A percentile compares a stretch with the other conserved stretches of the same genome.
These are phyloP conservation scores for Abscondita cerata DNA, from an alignment of 2,888 invertebrate genomes.

Conservation along the genomic window DNA sequence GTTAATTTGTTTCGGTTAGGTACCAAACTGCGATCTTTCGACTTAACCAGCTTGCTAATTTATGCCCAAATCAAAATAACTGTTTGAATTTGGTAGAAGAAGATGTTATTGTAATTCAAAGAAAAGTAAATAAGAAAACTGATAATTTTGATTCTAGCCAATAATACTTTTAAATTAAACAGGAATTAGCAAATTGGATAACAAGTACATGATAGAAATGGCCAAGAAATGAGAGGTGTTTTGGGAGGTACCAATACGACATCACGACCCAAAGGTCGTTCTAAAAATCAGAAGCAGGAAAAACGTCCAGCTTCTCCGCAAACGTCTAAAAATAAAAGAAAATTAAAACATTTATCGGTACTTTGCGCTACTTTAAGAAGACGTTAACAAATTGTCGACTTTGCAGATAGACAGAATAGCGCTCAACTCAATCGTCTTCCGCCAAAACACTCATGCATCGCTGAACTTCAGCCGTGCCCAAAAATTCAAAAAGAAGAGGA, in stretches of 20 bases:
- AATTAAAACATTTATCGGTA: conserved; percentile 51
- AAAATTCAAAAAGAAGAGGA: conserved; percentile 24
- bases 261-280: conserved; percentile 57
- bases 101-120: conserved; percentile 71
- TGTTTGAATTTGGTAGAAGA: conserved; percentile 61
- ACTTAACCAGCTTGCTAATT: conserved; percentile 66
- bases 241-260: conserved; percentile 63
- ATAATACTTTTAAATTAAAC: conserved; percentile 29
- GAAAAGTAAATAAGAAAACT: conserved; percentile 67
- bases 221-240: conserved; percentile 78
- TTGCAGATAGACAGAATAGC: conserved; percentile 68
- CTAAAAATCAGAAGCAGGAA: conserved; percentile 55
- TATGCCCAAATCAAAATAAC: conserved; percentile 63
- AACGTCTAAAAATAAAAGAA: conserved; percentile 43
- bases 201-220: conserved; percentile 83
- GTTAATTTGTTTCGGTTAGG: too few species aligned
- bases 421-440: conserved; percentile 70
- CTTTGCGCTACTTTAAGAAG: conserved; percentile 20
- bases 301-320: conserved; percentile 41
- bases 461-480: conserved; percentile 44
- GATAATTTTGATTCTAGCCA: neutral
- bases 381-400: neutral
- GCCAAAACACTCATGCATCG: conserved; percentile 54
- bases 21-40: conserved; percentile 75
- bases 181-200: conserved; percentile 79